Conservation (phyloP, 2,888 invertebrate genomes). For the Cryptocephalus primarius region DNA sequence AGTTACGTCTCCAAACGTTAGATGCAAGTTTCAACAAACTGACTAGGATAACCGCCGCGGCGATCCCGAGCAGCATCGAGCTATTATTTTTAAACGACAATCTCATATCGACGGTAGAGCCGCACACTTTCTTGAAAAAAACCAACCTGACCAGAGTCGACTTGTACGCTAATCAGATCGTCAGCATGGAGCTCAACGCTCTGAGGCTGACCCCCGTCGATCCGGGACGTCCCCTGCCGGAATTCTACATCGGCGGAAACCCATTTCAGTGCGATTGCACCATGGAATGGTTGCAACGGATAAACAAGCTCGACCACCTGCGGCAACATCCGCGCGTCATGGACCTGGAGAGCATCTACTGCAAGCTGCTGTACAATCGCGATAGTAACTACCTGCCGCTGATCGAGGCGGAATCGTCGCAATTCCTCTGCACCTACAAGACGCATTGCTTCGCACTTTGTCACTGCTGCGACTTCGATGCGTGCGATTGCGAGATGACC, state of each 20-base stretch:
- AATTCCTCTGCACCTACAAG: constrained; percentile 86
- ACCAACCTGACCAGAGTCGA: constrained; percentile 82
- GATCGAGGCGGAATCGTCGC: constrained; percentile 75
- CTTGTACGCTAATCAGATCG: constrained; percentile 85
- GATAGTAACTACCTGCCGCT: constrained; percentile 77
- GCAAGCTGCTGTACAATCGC: constrained; percentile 75
- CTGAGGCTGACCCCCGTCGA: constrained; percentile 71
- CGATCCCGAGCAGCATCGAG: constrained; percentile 77
- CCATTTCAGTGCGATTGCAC: constrained; percentile 92
- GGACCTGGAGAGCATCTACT: constrained; percentile 83
- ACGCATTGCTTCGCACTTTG: constrained; percentile 90
- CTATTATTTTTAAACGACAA: constrained; percentile 83
- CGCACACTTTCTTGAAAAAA: constrained; percentile 83
- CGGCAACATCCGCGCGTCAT: constrained; percentile 83
- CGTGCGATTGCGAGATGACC: constrained; percentile 95
- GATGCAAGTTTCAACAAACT: constrained; percentile 88
- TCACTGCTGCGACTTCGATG: constrained; percentile 93
- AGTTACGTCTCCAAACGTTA: constrained; percentile 67
- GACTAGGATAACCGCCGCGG: constrained; percentile 60
- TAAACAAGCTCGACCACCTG: constrained; percentile 72
- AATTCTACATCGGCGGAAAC: constrained; percentile 89
- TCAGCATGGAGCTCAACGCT: constrained; percentile 81
- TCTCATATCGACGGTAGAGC: constrained; percentile 72
- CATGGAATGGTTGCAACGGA: constrained; percentile 90
- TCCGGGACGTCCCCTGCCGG: constrained; percentile 64